These are phyloP conservation scores for Oeneis ivallda DNA, from an alignment of 2,888 invertebrate genomes.

Conservation along the genomic window DNA sequence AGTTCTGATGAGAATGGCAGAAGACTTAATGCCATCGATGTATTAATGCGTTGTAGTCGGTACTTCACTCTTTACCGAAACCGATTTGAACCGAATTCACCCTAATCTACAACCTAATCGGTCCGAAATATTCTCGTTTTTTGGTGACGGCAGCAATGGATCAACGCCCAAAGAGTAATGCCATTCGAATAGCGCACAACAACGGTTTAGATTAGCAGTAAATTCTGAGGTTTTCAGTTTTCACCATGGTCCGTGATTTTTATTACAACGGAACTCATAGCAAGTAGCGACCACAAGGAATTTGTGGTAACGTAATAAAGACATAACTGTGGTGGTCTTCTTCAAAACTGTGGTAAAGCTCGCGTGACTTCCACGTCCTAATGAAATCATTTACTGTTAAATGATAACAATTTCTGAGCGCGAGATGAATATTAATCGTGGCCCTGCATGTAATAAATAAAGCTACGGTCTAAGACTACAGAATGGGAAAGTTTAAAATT, in stretches of 20 bases:
- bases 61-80: too few species aligned
- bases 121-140: too few species aligned
- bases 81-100: too few species aligned
- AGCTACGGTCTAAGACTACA: background rate
- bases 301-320: slow-evolving; percentile 36
- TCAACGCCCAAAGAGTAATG: too few species aligned
- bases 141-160: too few species aligned
- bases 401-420: slow-evolving; percentile 50
- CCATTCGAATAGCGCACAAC: too few species aligned
- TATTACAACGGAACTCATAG: background rate
- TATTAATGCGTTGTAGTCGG: too few species aligned
- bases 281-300: slow-evolving; percentile 17
- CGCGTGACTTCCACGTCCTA: slow-evolving; percentile 45
- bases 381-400: slow-evolving; percentile 54
- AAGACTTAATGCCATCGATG: too few species aligned
- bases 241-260: background rate
- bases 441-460: slow-evolving; percentile 42
- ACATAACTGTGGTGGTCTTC: slow-evolving; percentile 29
- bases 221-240: background rate
- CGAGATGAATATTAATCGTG: slow-evolving; percentile 43
- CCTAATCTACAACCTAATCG: too few species aligned
- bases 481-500: background rate
- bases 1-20: too few species aligned
- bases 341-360: slow-evolving; percentile 39
- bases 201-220: background rate